Conservation (phyloP, 2,797 vertebrate species). For the Xerus rutilus region DNA sequence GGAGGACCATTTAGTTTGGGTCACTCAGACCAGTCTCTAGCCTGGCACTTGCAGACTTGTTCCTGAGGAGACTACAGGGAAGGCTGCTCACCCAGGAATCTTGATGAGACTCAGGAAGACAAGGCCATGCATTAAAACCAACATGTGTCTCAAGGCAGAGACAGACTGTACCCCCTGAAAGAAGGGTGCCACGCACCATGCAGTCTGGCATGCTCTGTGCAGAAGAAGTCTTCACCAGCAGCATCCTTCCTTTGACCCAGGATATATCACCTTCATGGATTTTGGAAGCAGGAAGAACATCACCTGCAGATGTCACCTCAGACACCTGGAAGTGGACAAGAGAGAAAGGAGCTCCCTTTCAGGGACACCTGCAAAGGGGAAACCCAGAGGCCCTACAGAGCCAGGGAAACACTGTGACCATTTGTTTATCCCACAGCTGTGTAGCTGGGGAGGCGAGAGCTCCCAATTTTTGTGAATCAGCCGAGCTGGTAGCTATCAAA, state of each 20-base stretch:
- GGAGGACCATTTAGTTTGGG: background rate
- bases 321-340: background rate
- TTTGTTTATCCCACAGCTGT: background rate
- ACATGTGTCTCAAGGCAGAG: background rate
- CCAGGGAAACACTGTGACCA: background rate
- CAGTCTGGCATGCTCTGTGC: background rate
- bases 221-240: background rate
- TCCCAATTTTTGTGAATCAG: background rate
- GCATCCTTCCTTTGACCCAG: rapidly evolving
- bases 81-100: background rate
- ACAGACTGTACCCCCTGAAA: background rate
- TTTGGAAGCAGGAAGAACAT: background rate
- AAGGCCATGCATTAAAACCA: no score
- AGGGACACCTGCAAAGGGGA: background rate
- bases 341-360: background rate
- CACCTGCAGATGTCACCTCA: background rate
- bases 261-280: background rate
- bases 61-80: background rate
- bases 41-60: background rate
- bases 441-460: background rate
- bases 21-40: background rate
- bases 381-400: background rate
- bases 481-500: background rate
- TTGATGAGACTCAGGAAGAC: background rate
- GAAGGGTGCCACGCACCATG: background rate